Evolutionary conservation across 2,888 invertebrate species (phyloP).

Genomic region (Acutogordius australiensis): DNA sequence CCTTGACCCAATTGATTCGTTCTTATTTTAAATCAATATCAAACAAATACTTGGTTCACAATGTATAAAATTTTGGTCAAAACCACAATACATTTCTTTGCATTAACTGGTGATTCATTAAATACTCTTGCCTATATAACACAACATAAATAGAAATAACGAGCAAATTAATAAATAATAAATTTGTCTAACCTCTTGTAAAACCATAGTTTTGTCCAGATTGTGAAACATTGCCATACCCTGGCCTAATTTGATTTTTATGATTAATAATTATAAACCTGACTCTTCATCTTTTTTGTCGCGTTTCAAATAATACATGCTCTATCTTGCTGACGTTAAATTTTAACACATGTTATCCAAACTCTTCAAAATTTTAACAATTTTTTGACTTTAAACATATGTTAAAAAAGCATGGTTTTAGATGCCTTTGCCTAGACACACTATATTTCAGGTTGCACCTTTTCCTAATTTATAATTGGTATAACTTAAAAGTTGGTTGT

Average conservation of each 20-base stretch:
- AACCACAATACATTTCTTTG: conserved; percentile 75
- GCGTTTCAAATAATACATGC: conserved; percentile 18
- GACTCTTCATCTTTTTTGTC: conserved; percentile 23
- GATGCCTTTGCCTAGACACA: too few species aligned
- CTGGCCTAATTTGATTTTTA: conserved; percentile 1
- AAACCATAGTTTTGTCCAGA: conserved; percentile 72
- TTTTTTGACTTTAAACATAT: too few species aligned
- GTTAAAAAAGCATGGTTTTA: too few species aligned
- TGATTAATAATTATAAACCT: conserved; percentile 26
- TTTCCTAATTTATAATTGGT: too few species aligned
- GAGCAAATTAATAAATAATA: conserved; percentile 9
- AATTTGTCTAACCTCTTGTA: conserved; percentile 41
- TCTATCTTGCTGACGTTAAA: not conserved
- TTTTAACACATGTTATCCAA: too few species aligned
- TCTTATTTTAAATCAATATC: conserved; percentile 26
- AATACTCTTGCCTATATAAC: conserved; percentile 46
- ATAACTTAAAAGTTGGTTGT: too few species aligned
- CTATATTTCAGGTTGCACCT: too few species aligned
- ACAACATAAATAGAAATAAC: conserved; percentile 13
- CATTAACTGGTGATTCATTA: conserved; percentile 86
- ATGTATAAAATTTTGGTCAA: conserved; percentile 79
- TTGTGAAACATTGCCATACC: conserved; percentile 52
- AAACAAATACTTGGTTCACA: conserved; percentile 44
- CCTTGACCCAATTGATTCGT: conserved; percentile 57
- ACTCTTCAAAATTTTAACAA: too few species aligned